A percentile compares a stretch with the other conserved stretches of the same genome.
Evolutionary conservation across 2,113 vertebrate genomes (phyloP).

Genomic region (Aptenodytes forsteri): DNA sequence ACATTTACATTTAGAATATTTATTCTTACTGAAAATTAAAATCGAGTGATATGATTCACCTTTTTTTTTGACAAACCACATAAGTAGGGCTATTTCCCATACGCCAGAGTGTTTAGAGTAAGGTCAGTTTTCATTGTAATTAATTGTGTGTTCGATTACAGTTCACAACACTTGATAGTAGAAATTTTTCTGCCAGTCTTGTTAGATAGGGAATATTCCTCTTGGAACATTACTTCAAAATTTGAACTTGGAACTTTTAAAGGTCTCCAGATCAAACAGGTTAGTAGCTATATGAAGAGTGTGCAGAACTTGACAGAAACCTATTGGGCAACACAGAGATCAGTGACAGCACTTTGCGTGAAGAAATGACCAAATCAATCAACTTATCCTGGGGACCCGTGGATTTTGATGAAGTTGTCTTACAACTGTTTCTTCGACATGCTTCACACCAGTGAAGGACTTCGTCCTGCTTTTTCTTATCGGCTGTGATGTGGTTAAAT

Average conservation of each 20-base stretch:
- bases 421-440: background rate
- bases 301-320: background rate
- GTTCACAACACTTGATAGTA: background rate
- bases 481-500: background rate
- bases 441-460: background rate
- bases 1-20: background rate
- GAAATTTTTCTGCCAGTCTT: background rate
- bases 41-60: fast-evolving
- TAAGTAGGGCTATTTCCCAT: background rate
- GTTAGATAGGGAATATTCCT: background rate
- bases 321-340: background rate
- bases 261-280: too few species aligned
- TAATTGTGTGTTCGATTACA: background rate
- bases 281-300: background rate
- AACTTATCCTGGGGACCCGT: background rate
- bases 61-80: background rate
- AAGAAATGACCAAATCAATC: background rate
- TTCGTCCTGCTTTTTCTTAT: background rate
- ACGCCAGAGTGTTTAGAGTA: background rate
- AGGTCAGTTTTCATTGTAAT: background rate
- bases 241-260: background rate
- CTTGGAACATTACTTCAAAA: background rate
- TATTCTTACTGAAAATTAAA: background rate
- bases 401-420: background rate
- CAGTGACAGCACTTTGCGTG: background rate